A percentile compares a stretch with the other conserved stretches of the same genome.
phyloP scores from a whole-genome alignment of 2,888 invertebrate genomes.

The Zootermopsis nevadensis region DNA sequence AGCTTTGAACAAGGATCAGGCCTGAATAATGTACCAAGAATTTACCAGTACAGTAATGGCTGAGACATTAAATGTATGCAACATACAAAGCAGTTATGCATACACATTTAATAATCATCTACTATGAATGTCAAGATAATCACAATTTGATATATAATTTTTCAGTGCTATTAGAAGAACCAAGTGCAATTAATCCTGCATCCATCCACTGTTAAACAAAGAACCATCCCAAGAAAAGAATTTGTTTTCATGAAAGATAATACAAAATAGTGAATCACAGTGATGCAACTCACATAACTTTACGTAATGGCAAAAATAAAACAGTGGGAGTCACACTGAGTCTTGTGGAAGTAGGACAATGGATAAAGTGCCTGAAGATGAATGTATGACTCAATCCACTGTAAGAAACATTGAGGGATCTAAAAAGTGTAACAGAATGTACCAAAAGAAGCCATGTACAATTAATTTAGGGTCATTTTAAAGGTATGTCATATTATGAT shows the following conservation, averaged over 20 bases:
- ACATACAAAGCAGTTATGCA: constrained; percentile 15
- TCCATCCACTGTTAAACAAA: constrained; percentile 26
- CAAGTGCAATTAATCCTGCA: constrained; percentile 18
- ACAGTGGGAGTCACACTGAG: not conserved
- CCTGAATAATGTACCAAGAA: not conserved
- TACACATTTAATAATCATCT: constrained; percentile 7
- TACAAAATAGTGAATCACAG: constrained; percentile 25
- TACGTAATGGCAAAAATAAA: not conserved
- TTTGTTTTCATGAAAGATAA: constrained; percentile 10
- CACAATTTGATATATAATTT: constrained; percentile 12
- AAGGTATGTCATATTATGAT: not conserved
- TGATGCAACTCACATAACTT: not conserved
- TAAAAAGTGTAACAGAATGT: not conserved
- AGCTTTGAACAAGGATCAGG: constrained; percentile 18
- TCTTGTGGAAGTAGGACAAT: constrained; percentile 1
- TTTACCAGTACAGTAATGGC: not conserved
- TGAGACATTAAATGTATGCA: constrained; percentile 29
- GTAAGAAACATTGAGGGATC: too few relatives aligned
- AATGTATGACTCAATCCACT: not conserved
- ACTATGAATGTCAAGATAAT: constrained; percentile 29
- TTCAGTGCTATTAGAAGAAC: not conserved
- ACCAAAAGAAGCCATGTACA: not conserved
- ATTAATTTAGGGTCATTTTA: not conserved
- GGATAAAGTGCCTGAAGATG: not conserved
- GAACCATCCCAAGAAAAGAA: constrained; percentile 35